Base-by-base conservation (phyloP, 2,888 invertebrate genomes). In the Calameuta filiformis region DNA sequence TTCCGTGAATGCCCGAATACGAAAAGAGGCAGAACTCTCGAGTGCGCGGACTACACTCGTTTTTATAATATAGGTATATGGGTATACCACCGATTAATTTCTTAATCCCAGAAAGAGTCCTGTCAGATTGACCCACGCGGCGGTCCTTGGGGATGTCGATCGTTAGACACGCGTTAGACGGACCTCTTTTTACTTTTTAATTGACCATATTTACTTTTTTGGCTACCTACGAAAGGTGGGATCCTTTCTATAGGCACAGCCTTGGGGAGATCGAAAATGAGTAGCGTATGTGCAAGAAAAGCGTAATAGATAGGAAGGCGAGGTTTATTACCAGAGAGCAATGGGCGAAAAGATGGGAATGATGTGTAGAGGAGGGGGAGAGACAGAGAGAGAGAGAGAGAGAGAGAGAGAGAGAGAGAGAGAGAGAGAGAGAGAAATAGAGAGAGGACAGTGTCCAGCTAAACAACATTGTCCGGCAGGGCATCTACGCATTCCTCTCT, bases 401-500 rank as follows among this genome's bases (percentile, higher is more conserved):
- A 69, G 30, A 69, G 30, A 69, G 35, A 35, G 35, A 23, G 69
- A 23, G n/a, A 30, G n/a, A 31, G 69, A 69, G 30, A 69, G 30
- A 31, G 69, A n/a, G 33, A 30, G 12, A 31, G 69, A 31, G 12
- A 40, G 40, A 30, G 69, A 69, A 0, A 31, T 0, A 33, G 69
- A 69, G 12, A 71, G 33, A 33, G 31, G 15, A 71, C 71, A 33
- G 71, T 71, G 33, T 34, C 31, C 71, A 71, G 71, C 71, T 34
- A 34, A 71, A 71, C 12, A 87, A 87, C 88, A 88, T 87, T 85
- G 86, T 87, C 87, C 85, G 85, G 83, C 89, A 88, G 89, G 89
- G 90, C 89, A 89, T 89, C 87, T 87, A 79, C 87, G 89, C 90
- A 90, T 90, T 90, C 90, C 90, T 90, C 90, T 90, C 90, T 90